Evolutionary conservation across 2,113 vertebrate genomes (phyloP), one percentile per base, ranked within the genome.

Genomic region (Cardinalis cardinalis): DNA sequence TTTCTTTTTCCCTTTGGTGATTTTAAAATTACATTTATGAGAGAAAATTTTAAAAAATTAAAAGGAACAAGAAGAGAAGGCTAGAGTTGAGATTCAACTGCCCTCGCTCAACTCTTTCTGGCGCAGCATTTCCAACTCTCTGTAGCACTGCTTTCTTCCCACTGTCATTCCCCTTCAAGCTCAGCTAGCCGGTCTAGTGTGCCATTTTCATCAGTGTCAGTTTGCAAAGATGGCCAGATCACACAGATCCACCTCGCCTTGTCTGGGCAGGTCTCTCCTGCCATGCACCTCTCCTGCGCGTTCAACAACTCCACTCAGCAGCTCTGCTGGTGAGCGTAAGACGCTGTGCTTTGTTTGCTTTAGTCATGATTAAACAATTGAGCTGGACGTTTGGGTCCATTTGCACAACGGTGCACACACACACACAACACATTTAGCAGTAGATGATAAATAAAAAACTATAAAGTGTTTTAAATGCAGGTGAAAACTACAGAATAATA

Each of bases 401-500:
- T 77, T 79, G 52, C 25, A 29, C 48, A 78, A 59, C 2, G 6
- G n/a, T 75, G 56, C 13, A 0, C 25, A 0, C 6, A 9, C 4
- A 11, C 40, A 24, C 78, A 64, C 71, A 72, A n/a, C 38, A 70
- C 51, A 69, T 92, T 41, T 85, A 71, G 52, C 2, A 5, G 63
- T 23, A 7, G 34, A 32, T 1, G 4, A 32, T 36, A 81, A 40
- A 17, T 65, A 75, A 63, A 68, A 74, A 89, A 46, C 69, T 60
- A 41, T 18, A 18, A 64, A 38, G 11, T 74, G 38, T 90, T 95
- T 93, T 88, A 83, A 87, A 95, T 72, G 70, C 88, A 97, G 93
- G 95, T 96, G 95, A 96, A 89, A 86, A 76, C 56, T 79, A 36
- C 2, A 5, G 58, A 87, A 83, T 58, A 95, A 80, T 65, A 59